Evolutionary conservation across 1,140 invertebrate genomes (phyloP).

Genomic region (Diachasma alloeum): DNA sequence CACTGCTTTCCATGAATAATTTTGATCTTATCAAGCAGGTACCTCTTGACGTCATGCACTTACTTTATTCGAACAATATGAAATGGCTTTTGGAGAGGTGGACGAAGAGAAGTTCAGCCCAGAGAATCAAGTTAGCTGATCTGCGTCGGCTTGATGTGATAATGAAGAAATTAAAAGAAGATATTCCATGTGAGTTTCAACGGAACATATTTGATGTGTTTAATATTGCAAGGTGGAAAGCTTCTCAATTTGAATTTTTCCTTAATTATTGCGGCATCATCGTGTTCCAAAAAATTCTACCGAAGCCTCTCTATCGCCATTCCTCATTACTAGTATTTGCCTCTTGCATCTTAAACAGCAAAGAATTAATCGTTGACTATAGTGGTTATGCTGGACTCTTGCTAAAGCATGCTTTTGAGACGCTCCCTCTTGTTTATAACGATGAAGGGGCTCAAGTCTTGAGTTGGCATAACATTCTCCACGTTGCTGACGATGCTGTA

Average conservation of each 20-base stretch:
- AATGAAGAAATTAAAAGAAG: constrained; percentile 7
- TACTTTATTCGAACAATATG: constrained; percentile 25
- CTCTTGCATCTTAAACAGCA: constrained; percentile 15
- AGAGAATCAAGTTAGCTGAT: constrained; percentile 11
- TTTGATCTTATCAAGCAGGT: constrained; percentile 27
- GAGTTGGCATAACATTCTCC: constrained; percentile 21
- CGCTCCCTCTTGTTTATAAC: constrained; percentile 8
- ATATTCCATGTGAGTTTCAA: constrained; percentile 29
- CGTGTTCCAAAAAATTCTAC: constrained; percentile 19
- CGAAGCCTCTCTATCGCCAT: constrained; percentile 13
- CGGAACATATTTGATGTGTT: constrained; percentile 18
- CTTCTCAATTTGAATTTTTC: constrained; percentile 24
- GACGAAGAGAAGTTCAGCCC: constrained; percentile 13
- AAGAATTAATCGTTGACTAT: neutral
- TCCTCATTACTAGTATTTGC: constrained; percentile 22
- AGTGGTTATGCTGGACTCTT: constrained; percentile 13
- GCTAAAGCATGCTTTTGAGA: neutral
- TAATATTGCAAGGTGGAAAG: constrained; percentile 27
- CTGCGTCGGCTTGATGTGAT: neutral
- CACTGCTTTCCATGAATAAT: constrained; percentile 22
- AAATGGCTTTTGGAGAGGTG: constrained; percentile 28
- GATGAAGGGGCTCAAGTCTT: constrained; percentile 9
- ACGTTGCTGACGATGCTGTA: constrained; percentile 17
- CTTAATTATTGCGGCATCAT: constrained; percentile 16
- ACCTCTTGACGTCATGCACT: constrained; percentile 33